Conservation (phyloP, 53 echinoderm and acorn worm species). For the Holothuria leucospilota region DNA sequence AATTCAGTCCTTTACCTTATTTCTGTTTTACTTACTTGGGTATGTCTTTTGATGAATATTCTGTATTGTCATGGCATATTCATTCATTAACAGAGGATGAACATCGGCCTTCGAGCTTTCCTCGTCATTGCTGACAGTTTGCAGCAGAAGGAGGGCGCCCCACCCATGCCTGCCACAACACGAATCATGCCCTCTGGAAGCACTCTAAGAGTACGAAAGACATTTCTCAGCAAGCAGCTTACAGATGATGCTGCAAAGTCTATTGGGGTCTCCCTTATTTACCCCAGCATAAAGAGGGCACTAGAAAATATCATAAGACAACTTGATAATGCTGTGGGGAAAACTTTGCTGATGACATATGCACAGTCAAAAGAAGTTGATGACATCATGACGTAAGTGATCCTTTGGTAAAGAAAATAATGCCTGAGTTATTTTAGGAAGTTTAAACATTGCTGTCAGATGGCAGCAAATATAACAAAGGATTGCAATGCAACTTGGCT, state of each 20-base stretch:
- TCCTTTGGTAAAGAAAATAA: no score
- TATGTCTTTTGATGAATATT: not conserved
- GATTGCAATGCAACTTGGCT: no score
- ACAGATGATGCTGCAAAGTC: conserved; percentile 94
- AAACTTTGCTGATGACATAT: conserved; percentile 95
- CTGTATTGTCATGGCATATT: not conserved
- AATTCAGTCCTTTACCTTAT: no score
- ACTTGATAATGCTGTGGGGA: conserved; percentile 84
- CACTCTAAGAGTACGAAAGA: conserved; percentile 93
- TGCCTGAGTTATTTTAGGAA: no score
- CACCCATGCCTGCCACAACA: conserved; percentile 98
- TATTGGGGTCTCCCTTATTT: conserved; percentile 86
- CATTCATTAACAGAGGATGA: conserved; percentile 79
- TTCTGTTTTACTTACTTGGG: no score
- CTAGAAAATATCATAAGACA: conserved; percentile 84
- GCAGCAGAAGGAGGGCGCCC: conserved; percentile 94
- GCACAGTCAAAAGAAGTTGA: conserved; percentile 98
- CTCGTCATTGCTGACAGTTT: conserved; percentile 96
- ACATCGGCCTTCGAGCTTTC: conserved; percentile 97
- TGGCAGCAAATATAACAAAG: no score
- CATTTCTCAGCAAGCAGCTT: conserved; percentile 95
- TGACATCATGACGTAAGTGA: conserved; percentile 98
- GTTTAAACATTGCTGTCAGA: no score
- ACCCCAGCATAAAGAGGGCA: conserved; percentile 86
- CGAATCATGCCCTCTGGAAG: conserved; percentile 99